A percentile compares a stretch with the other conserved stretches of the same genome.
Conservation (phyloP, 2,113 vertebrate genomes). For the Theropithecus gelada region DNA sequence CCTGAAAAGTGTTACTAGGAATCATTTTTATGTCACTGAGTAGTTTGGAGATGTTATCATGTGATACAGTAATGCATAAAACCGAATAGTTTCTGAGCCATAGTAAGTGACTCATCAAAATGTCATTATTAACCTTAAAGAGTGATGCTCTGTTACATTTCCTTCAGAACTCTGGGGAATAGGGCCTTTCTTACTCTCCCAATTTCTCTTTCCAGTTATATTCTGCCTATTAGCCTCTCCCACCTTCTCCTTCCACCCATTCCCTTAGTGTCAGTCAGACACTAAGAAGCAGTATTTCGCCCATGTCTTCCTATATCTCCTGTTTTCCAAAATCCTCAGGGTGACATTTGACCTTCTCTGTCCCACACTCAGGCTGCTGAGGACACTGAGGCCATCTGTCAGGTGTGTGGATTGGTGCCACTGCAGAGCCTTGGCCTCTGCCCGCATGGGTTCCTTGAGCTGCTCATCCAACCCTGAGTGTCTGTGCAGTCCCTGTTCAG, state of each 20-base stretch:
- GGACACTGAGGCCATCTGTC: neutral
- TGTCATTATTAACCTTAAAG: neutral
- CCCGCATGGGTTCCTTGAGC: neutral
- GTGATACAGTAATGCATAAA: neutral
- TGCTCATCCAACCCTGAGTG: neutral
- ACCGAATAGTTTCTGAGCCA: too few relatives aligned
- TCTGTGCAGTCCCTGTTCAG: neutral
- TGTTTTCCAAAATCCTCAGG: neutral
- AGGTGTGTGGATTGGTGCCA: neutral
- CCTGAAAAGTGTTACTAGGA: neutral
- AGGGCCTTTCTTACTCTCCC: neutral
- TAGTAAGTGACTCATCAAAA: neutral
- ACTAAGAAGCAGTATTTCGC: too few relatives aligned
- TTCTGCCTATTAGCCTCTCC: neutral
- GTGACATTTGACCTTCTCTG: neutral
- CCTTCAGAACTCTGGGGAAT: neutral
- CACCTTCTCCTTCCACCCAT: neutral
- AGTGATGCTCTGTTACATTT: neutral
- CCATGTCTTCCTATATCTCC: neutral
- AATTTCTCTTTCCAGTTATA: neutral
- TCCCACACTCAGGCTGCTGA: neutral
- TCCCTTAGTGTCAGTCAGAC: neutral
- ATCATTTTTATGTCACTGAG: neutral
- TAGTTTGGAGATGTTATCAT: neutral
- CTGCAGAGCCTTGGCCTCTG: neutral